phyloP scores from a whole-genome alignment of 1,140 invertebrate species.

The Zaprionus camerounensis region DNA sequence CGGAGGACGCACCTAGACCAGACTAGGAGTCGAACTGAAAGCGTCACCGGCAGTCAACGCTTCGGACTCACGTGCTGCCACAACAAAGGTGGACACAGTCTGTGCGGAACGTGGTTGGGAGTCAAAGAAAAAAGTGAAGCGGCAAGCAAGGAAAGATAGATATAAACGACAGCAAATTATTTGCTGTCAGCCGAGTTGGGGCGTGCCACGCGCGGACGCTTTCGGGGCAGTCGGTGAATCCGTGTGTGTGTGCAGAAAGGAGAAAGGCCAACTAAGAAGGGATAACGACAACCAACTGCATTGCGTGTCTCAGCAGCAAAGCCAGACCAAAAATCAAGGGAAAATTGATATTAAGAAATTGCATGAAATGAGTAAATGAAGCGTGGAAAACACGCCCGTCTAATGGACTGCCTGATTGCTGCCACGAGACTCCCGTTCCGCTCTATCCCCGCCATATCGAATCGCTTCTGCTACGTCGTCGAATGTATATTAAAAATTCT shows the following conservation, averaged over 20 bases:
- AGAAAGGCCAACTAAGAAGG: conserved; percentile 52
- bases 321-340: conserved; percentile 44
- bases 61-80: conserved; percentile 45
- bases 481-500: conserved; percentile 75
- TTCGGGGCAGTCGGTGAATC: conserved; percentile 17
- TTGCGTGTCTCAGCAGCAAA: conserved; percentile 43
- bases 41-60: conserved; percentile 4
- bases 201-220: conserved; percentile 17
- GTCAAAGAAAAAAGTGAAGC: conserved; percentile 19
- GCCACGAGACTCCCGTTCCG: not conserved
- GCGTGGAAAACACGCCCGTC: conserved; percentile 68
- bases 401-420: conserved; percentile 73
- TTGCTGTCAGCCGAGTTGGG: conserved; percentile 52
- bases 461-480: too few species aligned
- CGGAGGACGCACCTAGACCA: conserved; percentile 26
- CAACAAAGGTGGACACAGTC: conserved; percentile 25
- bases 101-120: not conserved
- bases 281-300: conserved; percentile 34
- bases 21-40: not conserved
- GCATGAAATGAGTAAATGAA: conserved; percentile 81
- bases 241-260: conserved; percentile 46
- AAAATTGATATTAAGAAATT: conserved; percentile 82
- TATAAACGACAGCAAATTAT: conserved; percentile 69
- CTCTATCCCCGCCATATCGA: not conserved
- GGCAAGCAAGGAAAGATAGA: conserved; percentile 15